Conservation (phyloP, 2,888 invertebrate species). For the Limnephilus lunatus region DNA sequence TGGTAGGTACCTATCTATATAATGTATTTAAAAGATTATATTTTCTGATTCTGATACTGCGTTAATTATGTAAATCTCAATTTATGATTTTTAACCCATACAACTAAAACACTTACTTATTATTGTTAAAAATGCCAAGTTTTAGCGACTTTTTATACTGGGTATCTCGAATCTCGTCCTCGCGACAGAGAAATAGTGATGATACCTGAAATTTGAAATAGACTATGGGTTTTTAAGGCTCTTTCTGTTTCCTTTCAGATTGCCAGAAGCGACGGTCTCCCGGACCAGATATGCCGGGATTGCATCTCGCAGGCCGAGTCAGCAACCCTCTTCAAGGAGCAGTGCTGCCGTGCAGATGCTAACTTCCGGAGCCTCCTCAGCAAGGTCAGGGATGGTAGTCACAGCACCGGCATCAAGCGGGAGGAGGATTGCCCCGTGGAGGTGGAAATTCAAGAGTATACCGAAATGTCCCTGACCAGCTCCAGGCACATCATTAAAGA, state of each 20-base stretch:
- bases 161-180: too few species aligned
- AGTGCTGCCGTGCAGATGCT: constrained; percentile 71
- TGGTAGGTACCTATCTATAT: neutral
- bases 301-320: constrained; percentile 72
- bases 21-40: neutral
- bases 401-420: constrained; percentile 19
- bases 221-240: neutral
- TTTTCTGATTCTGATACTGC: constrained; percentile 2
- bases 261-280: constrained; percentile 70
- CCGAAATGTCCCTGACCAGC: neutral
- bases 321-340: constrained; percentile 71
- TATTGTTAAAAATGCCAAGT: neutral
- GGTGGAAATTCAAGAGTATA: neutral
- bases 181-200: too few species aligned
- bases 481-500: neutral
- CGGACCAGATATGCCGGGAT: constrained; percentile 70
- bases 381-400: neutral
- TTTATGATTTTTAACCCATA: neutral
- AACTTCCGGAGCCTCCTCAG: constrained; percentile 67
- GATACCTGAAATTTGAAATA: neutral
- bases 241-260: constrained; percentile 66
- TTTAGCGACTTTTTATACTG: too few species aligned
- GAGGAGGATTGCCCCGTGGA: constrained; percentile 21
- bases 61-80: neutral
- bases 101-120: neutral